Evolutionary conservation across 2,888 invertebrate genomes (phyloP), one percentile per base, ranked within the genome.

Genomic region (Lepidonotus clava): DNA sequence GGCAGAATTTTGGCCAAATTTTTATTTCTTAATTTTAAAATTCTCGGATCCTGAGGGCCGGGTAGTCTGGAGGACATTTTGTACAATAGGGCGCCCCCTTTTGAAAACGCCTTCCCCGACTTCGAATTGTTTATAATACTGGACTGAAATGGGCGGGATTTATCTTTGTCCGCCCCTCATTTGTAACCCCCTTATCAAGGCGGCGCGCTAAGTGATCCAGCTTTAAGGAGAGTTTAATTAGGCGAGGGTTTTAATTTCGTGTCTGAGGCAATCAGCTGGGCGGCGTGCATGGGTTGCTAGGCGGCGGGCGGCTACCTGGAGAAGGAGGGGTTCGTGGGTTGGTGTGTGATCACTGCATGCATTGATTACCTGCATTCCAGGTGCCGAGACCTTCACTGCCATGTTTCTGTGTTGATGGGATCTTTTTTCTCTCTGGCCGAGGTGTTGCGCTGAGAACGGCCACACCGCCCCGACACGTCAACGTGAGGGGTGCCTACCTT

Each of bases 201-300:
- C 28, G 2, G 28, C 61, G 28, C 24, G 61, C 28, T 18, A n/a
- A 61, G 4, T 61, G 61, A 24, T 32, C 28, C 61, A 11, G 61
- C 11, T 61, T 61, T 61, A 61, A 61, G 11, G 61, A 61, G 61
- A 61, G 61, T 61, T 61, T 61, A 61, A 61, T 61, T 24, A 61
- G 11, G 28, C 28, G 28, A 28, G 61, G 61, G 24, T 61, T 61
- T 32, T 61, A 61, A 61, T 61, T 11, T 32, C 24, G 14, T 61
- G 61, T 61, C 61, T 61, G 28, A 53, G 24, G 28, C 61, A 61
- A 61, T 28, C 61, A 61, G 8, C 6, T 6, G 6, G 6, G 46
- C 46, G 46, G n/a, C 46, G 18, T 46, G 46, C 46, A 32, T 56
- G 61, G 28, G 4, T 28, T 61, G 61, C 28, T 28, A 61, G 61